These are phyloP conservation scores for Acheta domesticus DNA, from an alignment of 2,888 invertebrate genomes.

Conservation along the genomic window DNA sequence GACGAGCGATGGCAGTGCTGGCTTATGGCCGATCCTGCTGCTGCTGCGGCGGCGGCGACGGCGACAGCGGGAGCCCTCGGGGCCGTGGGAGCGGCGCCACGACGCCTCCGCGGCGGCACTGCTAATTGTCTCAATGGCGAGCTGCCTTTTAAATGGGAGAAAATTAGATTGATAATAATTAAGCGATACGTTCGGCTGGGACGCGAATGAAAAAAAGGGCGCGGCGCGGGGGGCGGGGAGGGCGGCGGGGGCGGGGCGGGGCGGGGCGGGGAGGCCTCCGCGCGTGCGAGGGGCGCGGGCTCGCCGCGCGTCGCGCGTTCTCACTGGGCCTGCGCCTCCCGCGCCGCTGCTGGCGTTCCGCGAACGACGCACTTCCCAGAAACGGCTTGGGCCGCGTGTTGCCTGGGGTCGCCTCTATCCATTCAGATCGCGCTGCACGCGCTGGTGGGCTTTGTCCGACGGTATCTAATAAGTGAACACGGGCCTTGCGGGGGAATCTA, in stretches of 20 bases:
- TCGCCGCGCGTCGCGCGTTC: neutral
- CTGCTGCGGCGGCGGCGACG: neutral
- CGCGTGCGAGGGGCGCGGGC: neutral
- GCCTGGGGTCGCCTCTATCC: too few relatives aligned
- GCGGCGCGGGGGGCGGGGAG: neutral
- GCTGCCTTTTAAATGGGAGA: conserved; percentile 9
- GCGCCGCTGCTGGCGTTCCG: too few relatives aligned
- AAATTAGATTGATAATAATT: conserved; percentile 10
- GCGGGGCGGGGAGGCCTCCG: neutral
- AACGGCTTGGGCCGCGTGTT: too few relatives aligned
- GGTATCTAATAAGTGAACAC: too few relatives aligned
- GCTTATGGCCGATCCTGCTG: neutral
- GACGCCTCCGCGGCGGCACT: conserved; percentile 7
- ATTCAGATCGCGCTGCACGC: too few relatives aligned
- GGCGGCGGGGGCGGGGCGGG: neutral
- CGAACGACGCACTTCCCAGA: too few relatives aligned
- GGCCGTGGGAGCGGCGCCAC: neutral
- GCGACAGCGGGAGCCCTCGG: neutral
- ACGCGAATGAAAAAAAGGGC: neutral
- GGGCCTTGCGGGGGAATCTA: too few relatives aligned
- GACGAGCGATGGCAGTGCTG: neutral
- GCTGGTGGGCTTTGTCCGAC: too few relatives aligned
- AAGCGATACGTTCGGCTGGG: conserved; percentile 10
- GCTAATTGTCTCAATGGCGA: conserved; percentile 1
- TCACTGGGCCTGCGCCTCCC: too few relatives aligned